These are phyloP conservation scores for Lasiurus cinereus DNA, from an alignment of 2,113 vertebrate species.

Conservation along the genomic window DNA sequence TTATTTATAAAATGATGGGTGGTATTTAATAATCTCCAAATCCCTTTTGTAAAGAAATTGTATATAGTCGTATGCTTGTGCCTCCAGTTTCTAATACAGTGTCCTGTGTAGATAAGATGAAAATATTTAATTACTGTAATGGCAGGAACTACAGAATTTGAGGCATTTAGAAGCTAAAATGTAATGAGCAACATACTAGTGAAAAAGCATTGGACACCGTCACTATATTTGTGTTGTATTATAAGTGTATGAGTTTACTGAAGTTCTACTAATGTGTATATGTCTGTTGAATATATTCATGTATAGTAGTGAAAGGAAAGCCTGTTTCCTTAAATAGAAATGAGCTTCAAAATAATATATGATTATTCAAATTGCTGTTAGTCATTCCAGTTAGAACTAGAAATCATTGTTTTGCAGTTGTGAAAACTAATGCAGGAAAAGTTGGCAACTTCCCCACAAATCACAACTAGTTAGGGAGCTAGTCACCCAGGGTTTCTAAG, in stretches of 20 bases:
- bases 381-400: conserved; percentile 17
- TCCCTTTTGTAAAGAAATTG: background rate
- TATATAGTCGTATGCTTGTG: background rate
- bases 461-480: background rate
- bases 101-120: background rate
- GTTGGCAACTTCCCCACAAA: background rate
- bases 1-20: conserved; percentile 18
- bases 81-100: background rate
- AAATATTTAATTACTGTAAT: background rate
- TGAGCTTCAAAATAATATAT: background rate
- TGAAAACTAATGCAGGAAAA: background rate
- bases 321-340: background rate
- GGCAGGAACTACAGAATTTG: background rate
- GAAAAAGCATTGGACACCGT: background rate
- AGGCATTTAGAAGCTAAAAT: background rate
- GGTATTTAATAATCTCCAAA: conserved; percentile 20
- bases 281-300: background rate
- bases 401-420: background rate
- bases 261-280: conserved; percentile 10
- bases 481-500: background rate
- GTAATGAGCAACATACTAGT: background rate
- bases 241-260: background rate
- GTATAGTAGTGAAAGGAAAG: background rate
- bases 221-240: background rate
- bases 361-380: background rate